Evolutionary conservation across 2,888 invertebrate species (phyloP).

Genomic region (Clitarchus hookeri): DNA sequence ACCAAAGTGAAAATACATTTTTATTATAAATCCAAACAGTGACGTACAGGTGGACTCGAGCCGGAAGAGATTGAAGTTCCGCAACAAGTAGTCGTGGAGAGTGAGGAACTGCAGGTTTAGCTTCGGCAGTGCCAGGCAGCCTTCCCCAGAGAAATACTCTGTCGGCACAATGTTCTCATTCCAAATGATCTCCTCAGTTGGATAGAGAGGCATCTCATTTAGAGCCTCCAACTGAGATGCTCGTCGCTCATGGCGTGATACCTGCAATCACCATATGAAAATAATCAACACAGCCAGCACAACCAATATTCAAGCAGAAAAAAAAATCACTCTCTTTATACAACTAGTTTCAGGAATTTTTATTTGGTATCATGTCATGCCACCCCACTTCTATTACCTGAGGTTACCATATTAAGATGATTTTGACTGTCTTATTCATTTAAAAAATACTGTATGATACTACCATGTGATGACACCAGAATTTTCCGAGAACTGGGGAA

Average conservation of each 20-base stretch:
- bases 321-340: too few species aligned
- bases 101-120: conserved; percentile 97
- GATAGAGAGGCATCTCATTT: conserved; percentile 98
- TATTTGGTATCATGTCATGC: neutral
- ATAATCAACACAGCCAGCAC: neutral
- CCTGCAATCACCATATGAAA: conserved; percentile 54
- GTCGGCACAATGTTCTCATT: conserved; percentile 98
- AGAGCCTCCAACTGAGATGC: conserved; percentile 92
- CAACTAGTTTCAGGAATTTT: neutral
- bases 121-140: conserved; percentile 94
- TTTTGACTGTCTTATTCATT: too few species aligned
- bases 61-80: conserved; percentile 97
- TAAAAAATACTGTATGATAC: too few species aligned
- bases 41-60: conserved; percentile 93
- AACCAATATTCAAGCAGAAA: neutral
- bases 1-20: too few species aligned
- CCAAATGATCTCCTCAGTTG: conserved; percentile 98
- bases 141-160: conserved; percentile 96
- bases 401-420: too few species aligned
- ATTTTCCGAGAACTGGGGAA: too few species aligned
- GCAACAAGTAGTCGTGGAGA: conserved; percentile 93
- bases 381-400: neutral
- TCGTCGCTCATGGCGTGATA: conserved; percentile 84
- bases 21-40: too few species aligned
- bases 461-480: too few species aligned